Conservation (phyloP, 1,140 invertebrate genomes). For the Gonioctena quinquepunctata region DNA sequence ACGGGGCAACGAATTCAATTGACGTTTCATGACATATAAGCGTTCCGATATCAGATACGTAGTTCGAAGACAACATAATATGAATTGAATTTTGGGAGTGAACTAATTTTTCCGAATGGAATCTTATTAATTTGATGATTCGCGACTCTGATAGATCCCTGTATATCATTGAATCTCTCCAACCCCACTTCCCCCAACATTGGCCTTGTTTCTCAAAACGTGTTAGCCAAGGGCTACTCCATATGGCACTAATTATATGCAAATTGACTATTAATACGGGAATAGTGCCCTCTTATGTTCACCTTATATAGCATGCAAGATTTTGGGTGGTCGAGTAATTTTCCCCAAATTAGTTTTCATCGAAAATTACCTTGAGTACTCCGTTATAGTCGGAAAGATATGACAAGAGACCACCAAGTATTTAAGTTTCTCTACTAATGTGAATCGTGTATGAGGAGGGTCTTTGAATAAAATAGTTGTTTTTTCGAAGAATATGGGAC, state of each 20-base stretch:
- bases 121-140: too few species aligned
- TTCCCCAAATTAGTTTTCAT: not conserved
- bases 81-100: too few species aligned
- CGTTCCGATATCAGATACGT: too few species aligned
- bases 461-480: too few species aligned
- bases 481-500: too few species aligned
- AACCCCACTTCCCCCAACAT: not conserved
- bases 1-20: too few species aligned
- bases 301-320: not conserved
- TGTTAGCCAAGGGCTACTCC: not conserved
- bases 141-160: too few species aligned
- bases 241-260: slow-evolving; percentile 15
- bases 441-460: too few species aligned
- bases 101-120: too few species aligned
- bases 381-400: not conserved
- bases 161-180: not conserved
- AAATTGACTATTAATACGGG: slow-evolving; percentile 4
- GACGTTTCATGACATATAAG: too few species aligned
- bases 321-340: not conserved
- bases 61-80: too few species aligned
- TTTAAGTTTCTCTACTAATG: too few species aligned
- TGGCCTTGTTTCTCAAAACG: not conserved
- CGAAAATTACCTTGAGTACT: not conserved
- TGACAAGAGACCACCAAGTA: not conserved
- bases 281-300: not conserved